Base-by-base conservation (phyloP, 30 jellyfish, hydroid and myxozoan genomes). In the Sanderia malayensis region DNA sequence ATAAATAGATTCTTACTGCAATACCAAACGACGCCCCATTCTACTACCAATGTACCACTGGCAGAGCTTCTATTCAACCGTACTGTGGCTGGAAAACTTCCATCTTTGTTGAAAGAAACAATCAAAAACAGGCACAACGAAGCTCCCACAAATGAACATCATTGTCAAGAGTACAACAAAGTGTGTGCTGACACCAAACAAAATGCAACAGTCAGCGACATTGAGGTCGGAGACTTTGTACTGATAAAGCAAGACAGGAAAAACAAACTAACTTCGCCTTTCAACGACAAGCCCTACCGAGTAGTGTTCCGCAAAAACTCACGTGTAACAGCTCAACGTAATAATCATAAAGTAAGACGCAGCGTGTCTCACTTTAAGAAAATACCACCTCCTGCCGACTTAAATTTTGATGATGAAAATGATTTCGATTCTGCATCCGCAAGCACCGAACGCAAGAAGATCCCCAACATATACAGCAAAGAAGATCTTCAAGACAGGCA, bases 241-340 rank as follows among this genome's bases (percentile, higher is more conserved):
- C 52, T 37, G 31, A 61, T 58, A 13, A 24, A 41, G 29, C 88
- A 76, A 46, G 53, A 34, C 22, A 76, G 33, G 31, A 17, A 45
- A 33, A 76, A 61, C 70, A 76, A n/a, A n/a, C n/a, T n/a, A n/a
- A n/a, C n/a, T n/a, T n/a, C n/a, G n/a, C n/a, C n/a, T n/a, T n/a
- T n/a, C n/a, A n/a, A n/a, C n/a, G n/a, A n/a, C n/a, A n/a, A n/a
- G n/a, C n/a, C n/a, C n/a, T n/a, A n/a, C n/a, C 15, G 4, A 18
- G 81, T 74, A 9, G 49, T 29, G 3, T 8, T 32, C 21, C 47
- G 82, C 0, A 61, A 76, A 17, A 27, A 55, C 11, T 26, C 46
- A 29, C 82, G 71, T n/a, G 71, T 76, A 44, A 76, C 88, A 26
- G 85, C 84, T 13, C 76, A 21, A 21, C 76, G 76, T 63, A 29